Evolutionary conservation across 2,888 invertebrate genomes (phyloP), one percentile per base, ranked within the genome.

Genomic region (Caenorhabditis becei): DNA sequence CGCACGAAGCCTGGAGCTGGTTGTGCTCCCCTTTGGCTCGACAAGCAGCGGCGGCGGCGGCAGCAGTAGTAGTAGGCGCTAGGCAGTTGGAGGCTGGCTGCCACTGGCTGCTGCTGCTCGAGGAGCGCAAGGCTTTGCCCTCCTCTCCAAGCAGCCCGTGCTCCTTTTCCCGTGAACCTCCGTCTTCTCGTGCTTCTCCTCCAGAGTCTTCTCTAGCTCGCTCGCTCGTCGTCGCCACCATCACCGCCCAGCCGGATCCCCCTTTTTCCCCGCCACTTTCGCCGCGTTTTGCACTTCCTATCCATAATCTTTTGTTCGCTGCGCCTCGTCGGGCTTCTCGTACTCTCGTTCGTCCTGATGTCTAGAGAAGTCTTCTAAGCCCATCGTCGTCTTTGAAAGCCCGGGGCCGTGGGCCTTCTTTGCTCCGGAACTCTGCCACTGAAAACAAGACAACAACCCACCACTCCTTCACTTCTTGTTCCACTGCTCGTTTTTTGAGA

Each of bases 1-100:
- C 63, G 56, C 62, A 62, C 74, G 74, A 56, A 63, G 74, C 65
- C 74, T 65, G 65, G 65, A 65, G 65, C 74, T 74, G 56, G 58
- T n/a, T n/a, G n/a, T 65, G 58, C 20, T 72, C 37, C 23, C 41
- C 49, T 37, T 23, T 24, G 41, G 41, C 58, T 51, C 53, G 23
- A 14, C 23, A 24, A 24, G 37, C 67, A 23, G 35, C 47, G 11
- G 18, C 65, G 7, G 16, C 23, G 23, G 35, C 66, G 44, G 28
- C 41, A 53, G 56, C 47, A 72, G 58, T 65, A 74, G 74, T 74
- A 74, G 65, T 65, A 66, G 66, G 59, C 74, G 56, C 49, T 51
- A 47, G 65, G 65, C 61, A 51, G 51, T 41, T 41, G 41, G 41
- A 14, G 41, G 41, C 10, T 61, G 51, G 70, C 53, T 70, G 70